phyloP scores from a whole-genome alignment of 2,888 invertebrate species.

The Oscheius sp. region DNA sequence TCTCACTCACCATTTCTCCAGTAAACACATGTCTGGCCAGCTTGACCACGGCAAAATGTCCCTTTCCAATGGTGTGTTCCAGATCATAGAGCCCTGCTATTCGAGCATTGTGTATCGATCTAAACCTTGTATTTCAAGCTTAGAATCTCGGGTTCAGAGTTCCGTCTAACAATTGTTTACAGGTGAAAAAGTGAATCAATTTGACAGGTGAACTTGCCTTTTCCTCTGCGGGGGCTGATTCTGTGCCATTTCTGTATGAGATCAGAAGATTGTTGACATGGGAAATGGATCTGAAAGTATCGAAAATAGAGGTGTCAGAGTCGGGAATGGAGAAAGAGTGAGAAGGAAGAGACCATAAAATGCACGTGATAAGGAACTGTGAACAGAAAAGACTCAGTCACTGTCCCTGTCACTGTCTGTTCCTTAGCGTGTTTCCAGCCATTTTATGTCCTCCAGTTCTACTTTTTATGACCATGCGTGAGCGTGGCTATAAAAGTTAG shows the following conservation, averaged over 20 bases:
- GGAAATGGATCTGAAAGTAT: not conserved
- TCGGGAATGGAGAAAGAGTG: not conserved
- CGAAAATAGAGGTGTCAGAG: not conserved
- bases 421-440: too few species aligned
- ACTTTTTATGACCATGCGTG: too few species aligned
- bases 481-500: too few species aligned
- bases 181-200: not conserved
- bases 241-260: conserved; percentile 10
- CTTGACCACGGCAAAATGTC: conserved; percentile 98
- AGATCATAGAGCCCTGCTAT: conserved; percentile 89
- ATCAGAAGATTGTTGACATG: not conserved
- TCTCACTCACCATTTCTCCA: conserved; percentile 89
- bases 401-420: too few species aligned
- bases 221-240: conserved; percentile 20
- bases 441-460: too few species aligned
- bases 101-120: conserved; percentile 53
- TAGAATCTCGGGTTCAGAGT: not conserved
- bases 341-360: conserved; percentile 5
- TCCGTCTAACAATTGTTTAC: not conserved
- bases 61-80: conserved; percentile 94
- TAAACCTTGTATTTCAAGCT: not conserved
- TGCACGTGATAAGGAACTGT: not conserved
- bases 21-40: conserved; percentile 97
- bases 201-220: not conserved
- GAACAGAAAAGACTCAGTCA: too few species aligned